Conservation (phyloP, 2,113 vertebrate genomes). For the Dinomys branickii region DNA sequence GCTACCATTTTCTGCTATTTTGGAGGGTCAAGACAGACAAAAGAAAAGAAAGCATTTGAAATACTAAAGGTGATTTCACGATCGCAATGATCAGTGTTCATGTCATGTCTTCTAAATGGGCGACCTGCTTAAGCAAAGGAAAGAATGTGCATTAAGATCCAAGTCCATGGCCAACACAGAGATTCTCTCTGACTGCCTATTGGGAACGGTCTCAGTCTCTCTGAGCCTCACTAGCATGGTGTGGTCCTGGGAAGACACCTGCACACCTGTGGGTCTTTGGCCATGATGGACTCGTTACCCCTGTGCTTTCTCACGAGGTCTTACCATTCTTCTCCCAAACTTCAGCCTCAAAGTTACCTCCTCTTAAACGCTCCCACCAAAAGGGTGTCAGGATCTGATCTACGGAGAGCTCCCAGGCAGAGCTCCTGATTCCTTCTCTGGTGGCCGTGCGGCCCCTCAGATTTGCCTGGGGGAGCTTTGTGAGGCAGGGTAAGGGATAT, state of each 20-base stretch:
- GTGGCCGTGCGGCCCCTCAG: no score
- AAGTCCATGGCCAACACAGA: background rate
- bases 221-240: background rate
- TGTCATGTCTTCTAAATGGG: background rate
- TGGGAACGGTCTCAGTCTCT: no score
- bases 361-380: background rate
- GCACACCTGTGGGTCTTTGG: background rate
- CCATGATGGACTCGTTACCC: background rate
- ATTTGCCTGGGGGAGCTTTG: background rate
- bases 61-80: background rate
- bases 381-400: no score
- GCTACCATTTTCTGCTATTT: background rate
- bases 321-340: background rate
- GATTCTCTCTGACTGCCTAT: background rate
- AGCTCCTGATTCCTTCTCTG: background rate
- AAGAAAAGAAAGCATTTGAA: background rate
- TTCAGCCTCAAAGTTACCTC: background rate
- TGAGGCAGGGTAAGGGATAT: background rate
- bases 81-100: background rate
- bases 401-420: background rate
- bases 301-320: background rate
- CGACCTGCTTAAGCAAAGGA: background rate
- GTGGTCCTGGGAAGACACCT: background rate
- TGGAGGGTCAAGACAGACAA: background rate
- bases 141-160: accelerated